Evolutionary conservation across 2,113 vertebrate species (phyloP).

Genomic region (Salminus brasiliensis): DNA sequence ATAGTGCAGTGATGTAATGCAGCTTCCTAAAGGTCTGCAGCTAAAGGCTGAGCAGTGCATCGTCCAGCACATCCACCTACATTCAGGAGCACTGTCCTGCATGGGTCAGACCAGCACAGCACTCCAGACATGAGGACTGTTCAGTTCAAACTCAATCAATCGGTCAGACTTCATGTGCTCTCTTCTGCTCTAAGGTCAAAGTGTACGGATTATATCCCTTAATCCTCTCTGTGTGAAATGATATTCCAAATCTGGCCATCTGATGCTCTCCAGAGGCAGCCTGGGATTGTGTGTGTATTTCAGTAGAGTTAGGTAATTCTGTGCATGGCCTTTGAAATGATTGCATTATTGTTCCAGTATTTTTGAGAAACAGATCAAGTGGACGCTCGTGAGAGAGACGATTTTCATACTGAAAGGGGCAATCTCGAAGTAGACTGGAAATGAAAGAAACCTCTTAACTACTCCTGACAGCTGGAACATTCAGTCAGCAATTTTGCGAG

Average conservation of each 20-base stretch:
- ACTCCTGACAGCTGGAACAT: slow-evolving; percentile 20
- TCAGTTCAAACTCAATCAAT: slow-evolving; percentile 11
- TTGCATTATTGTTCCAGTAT: neutral
- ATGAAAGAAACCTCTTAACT: slow-evolving; percentile 13
- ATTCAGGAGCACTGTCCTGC: slow-evolving; percentile 15
- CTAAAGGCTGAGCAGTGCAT: slow-evolving; percentile 56
- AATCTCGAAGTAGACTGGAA: neutral
- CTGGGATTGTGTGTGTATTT: slow-evolving; percentile 23
- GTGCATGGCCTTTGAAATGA: neutral
- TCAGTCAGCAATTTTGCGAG: neutral
- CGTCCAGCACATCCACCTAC: slow-evolving; percentile 61
- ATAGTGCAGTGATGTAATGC: slow-evolving; percentile 76
- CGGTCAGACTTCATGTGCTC: neutral
- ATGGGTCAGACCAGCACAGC: neutral
- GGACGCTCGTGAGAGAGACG: neutral
- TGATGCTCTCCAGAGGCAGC: slow-evolving; percentile 54
- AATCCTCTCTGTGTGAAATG: slow-evolving; percentile 34
- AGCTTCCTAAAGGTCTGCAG: slow-evolving; percentile 58
- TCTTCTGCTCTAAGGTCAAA: slow-evolving; percentile 24
- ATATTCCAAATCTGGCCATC: slow-evolving; percentile 37
- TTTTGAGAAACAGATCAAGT: neutral
- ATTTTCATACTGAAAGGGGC: neutral
- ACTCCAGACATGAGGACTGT: slow-evolving; percentile 9
- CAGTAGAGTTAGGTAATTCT: neutral
- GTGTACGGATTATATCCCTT: slow-evolving; percentile 34